phyloP scores from a whole-genome alignment of 53 echinoderm and acorn worm species.

The Paracentrotus lividus region DNA sequence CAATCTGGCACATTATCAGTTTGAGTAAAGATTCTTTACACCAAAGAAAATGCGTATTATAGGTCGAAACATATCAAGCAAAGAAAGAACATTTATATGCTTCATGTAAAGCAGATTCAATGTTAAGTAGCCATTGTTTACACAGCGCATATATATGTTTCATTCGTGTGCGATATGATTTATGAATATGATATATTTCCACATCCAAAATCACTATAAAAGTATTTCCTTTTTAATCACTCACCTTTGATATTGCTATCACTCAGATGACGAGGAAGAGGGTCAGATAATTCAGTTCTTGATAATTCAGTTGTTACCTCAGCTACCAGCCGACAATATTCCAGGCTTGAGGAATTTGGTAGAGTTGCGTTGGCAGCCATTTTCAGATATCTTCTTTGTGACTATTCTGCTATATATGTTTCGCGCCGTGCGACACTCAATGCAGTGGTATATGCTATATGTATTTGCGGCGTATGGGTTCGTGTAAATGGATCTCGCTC shows the following conservation, averaged over 20 bases:
- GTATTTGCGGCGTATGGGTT: neutral
- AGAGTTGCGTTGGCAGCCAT: conserved; percentile 15
- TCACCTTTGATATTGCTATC: conserved; percentile 16
- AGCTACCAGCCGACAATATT: neutral
- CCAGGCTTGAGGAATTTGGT: neutral
- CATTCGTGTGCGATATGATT: neutral
- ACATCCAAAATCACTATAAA: neutral
- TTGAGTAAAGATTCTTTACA: too few species aligned
- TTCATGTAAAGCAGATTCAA: neutral
- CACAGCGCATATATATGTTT: neutral
- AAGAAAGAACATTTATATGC: too few species aligned
- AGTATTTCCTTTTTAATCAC: neutral
- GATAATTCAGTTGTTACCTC: neutral
- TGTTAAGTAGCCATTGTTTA: neutral
- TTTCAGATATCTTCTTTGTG: neutral
- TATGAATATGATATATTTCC: too few species aligned
- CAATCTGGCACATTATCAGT: too few species aligned
- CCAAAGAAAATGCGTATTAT: too few species aligned
- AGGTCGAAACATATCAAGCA: too few species aligned
- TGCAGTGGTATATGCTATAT: neutral
- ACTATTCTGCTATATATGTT: conserved; percentile 11
- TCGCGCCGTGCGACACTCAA: neutral
- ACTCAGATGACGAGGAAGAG: neutral
- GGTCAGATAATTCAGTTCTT: conserved; percentile 22
- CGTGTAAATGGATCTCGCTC: neutral